These are phyloP conservation scores for Apodemia hepburni DNA, from an alignment of 2,888 invertebrate genomes.

Conservation along the genomic window DNA sequence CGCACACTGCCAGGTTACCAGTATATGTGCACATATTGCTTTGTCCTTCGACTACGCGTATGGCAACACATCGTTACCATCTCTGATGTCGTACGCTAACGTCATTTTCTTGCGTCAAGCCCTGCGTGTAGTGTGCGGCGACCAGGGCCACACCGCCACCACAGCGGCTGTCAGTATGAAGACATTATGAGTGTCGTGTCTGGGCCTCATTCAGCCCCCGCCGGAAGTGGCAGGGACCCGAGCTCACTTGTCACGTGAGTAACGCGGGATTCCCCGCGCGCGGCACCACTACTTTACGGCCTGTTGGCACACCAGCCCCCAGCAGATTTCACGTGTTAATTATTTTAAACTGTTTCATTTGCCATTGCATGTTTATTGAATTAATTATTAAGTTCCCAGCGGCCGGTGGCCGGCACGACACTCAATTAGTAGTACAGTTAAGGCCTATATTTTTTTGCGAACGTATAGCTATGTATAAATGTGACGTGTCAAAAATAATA, in stretches of 20 bases:
- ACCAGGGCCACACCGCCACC: background rate
- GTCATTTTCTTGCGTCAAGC: too few species aligned
- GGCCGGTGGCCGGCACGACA: background rate
- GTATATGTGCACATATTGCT: too few species aligned
- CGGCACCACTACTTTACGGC: background rate
- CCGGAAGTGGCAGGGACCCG: background rate
- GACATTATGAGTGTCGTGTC: background rate
- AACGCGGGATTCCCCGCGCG: background rate
- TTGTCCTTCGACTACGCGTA: too few species aligned
- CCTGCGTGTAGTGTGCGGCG: too few species aligned
- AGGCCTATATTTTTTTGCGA: background rate
- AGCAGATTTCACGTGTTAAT: background rate
- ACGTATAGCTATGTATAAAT: too few species aligned
- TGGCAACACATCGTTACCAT: too few species aligned
- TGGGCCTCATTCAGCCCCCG: background rate
- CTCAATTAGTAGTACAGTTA: background rate
- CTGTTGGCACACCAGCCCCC: background rate
- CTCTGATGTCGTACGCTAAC: too few species aligned
- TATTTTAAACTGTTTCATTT: background rate
- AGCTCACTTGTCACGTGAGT: constrained; percentile 5
- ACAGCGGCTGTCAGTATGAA: background rate
- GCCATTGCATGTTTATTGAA: background rate
- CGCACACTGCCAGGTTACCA: background rate
- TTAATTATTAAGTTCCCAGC: background rate
- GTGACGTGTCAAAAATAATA: too few species aligned